A percentile compares a stretch with the other conserved stretches of the same genome.
Evolutionary conservation across 2,113 vertebrate genomes (phyloP).

Genomic region (Aegypius monachus): DNA sequence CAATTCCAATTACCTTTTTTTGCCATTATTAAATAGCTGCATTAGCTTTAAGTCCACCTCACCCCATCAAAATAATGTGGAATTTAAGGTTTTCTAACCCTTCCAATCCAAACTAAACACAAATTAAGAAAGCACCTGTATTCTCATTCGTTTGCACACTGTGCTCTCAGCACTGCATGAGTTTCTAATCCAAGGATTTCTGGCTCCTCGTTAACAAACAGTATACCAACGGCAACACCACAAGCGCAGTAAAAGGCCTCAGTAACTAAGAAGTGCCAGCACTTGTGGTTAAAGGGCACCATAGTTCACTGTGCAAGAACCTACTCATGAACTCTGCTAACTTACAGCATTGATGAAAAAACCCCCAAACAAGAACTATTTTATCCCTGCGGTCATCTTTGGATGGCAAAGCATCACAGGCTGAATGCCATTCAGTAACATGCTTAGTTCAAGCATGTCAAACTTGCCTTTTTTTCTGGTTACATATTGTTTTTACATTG

Average conservation of each 20-base stretch:
- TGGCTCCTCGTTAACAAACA: neutral
- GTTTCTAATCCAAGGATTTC: neutral
- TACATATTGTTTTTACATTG: rapidly evolving
- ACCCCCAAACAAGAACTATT: rapidly evolving
- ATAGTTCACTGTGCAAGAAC: rapidly evolving
- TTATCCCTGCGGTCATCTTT: neutral
- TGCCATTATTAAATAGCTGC: neutral
- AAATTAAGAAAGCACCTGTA: neutral
- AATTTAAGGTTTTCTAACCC: rapidly evolving
- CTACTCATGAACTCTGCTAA: rapidly evolving
- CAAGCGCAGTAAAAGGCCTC: rapidly evolving
- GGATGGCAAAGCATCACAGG: rapidly evolving
- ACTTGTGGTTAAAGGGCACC: rapidly evolving
- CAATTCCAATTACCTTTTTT: neutral
- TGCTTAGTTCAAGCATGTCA: rapidly evolving
- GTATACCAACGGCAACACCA: rapidly evolving
- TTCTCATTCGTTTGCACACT: neutral
- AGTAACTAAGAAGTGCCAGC: rapidly evolving
- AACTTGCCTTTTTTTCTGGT: neutral
- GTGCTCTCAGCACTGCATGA: rapidly evolving
- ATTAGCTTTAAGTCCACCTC: neutral
- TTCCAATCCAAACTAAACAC: neutral
- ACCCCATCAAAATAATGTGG: rapidly evolving
- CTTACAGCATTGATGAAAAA: neutral
- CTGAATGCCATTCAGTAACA: rapidly evolving